phyloP scores from a whole-genome alignment of 2,113 vertebrate genomes.

The Oryzias woworae region DNA sequence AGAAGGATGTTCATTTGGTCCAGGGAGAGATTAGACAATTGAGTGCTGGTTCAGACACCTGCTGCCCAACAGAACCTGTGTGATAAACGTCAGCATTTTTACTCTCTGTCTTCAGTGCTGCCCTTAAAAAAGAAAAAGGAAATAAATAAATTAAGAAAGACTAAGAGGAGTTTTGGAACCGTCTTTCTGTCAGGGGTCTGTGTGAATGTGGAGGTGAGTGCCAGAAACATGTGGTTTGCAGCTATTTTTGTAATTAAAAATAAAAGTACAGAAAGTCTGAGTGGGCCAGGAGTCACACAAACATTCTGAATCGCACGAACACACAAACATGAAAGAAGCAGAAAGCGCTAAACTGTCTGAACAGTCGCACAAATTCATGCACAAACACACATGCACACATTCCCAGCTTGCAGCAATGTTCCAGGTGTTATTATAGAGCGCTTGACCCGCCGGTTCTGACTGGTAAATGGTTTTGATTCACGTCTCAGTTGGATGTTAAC shows the following conservation, averaged over 20 bases:
- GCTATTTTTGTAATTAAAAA: conserved; percentile 10
- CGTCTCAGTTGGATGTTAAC: no score
- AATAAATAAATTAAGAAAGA: background rate
- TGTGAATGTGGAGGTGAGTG: conserved; percentile 4
- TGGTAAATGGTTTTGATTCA: no score
- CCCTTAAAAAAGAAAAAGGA: conserved; percentile 8
- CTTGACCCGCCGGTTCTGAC: conserved; percentile 20
- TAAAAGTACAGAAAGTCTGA: conserved; percentile 3
- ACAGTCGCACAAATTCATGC: conserved; percentile 12
- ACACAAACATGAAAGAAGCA: conserved; percentile 8
- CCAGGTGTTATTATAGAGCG: conserved; percentile 69
- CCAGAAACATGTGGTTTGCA: conserved; percentile 7
- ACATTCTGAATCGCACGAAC: conserved; percentile 26
- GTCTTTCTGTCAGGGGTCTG: conserved; percentile 1
- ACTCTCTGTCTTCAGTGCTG: background rate
- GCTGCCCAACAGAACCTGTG: background rate
- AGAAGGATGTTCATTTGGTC: conserved; percentile 16
- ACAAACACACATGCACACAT: background rate
- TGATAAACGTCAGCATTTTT: background rate
- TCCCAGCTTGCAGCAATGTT: conserved; percentile 42
- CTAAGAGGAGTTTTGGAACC: conserved; percentile 9
- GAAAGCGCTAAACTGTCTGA: conserved; percentile 28
- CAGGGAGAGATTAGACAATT: conserved; percentile 31
- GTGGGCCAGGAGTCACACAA: conserved; percentile 12
- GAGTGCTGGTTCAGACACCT: conserved; percentile 19